Conservation (phyloP, 2,888 invertebrate genomes). For the Leucoma salicis region DNA sequence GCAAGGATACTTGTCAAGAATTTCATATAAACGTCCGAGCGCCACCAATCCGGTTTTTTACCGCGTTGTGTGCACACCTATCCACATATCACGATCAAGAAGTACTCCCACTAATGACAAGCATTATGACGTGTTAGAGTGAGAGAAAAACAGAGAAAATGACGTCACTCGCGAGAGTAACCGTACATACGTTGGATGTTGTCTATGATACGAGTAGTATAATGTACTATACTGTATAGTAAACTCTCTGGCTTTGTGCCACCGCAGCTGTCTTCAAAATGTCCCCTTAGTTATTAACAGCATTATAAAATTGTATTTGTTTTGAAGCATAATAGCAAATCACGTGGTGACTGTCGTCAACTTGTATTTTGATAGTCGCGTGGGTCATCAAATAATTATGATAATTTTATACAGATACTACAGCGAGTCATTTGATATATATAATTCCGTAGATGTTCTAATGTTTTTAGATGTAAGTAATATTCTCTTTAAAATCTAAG, state of each 20-base stretch:
- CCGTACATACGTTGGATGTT: constrained; percentile 47
- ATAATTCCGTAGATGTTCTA: too few species aligned
- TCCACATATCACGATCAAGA: too few species aligned
- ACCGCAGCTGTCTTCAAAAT: constrained; percentile 58
- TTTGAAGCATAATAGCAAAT: constrained; percentile 61
- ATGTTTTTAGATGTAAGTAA: too few species aligned
- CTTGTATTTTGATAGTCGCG: constrained; percentile 11
- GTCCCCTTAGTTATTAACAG: constrained; percentile 60
- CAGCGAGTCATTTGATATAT: too few species aligned
- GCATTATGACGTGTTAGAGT: constrained; percentile 17
- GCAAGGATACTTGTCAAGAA: constrained; percentile 1
- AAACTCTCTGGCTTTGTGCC: constrained; percentile 61
- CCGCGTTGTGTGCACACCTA: too few species aligned
- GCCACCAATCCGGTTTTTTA: too few species aligned
- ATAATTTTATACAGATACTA: not conserved
- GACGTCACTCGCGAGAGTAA: constrained; percentile 47
- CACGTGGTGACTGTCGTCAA: constrained; percentile 46
- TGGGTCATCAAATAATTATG: not conserved
- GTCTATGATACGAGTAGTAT: too few species aligned
- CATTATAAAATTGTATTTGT: constrained; percentile 74
- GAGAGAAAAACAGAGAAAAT: constrained; percentile 15
- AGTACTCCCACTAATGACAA: constrained; percentile 26
- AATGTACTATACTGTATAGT: too few species aligned
- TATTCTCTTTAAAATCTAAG: too few species aligned
- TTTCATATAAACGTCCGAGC: too few species aligned